Conservation (phyloP, 2,113 vertebrate species). For the Sterrhoptilus dennistouni region DNA sequence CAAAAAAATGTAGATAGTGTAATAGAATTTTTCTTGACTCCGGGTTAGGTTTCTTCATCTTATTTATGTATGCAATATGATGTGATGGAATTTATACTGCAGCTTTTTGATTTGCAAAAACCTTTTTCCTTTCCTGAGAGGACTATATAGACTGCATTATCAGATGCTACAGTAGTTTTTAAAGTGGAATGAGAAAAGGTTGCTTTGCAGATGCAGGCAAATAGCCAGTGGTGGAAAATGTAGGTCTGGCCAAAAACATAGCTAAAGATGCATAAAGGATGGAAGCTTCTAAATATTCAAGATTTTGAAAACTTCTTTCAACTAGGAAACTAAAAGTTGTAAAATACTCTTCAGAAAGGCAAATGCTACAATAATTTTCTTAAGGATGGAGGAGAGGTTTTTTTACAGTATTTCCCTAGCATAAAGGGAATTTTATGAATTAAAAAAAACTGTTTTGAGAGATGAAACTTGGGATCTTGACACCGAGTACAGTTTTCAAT, state of each 20-base stretch:
- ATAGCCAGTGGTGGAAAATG: not conserved
- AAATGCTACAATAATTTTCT: not conserved
- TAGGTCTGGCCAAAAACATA: not conserved
- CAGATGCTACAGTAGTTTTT: not conserved
- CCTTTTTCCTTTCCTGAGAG: not conserved
- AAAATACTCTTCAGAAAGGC: not conserved
- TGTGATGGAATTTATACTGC: not conserved
- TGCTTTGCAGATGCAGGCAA: not conserved
- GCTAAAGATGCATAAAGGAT: not conserved
- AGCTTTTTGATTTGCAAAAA: not conserved
- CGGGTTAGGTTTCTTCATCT: not conserved
- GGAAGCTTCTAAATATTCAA: not conserved
- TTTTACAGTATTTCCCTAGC: not conserved
- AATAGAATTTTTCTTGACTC: not conserved
- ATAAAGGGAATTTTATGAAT: not conserved
- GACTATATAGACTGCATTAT: not conserved
- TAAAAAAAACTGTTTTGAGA: not conserved
- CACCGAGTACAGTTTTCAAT: not conserved
- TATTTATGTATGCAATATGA: not conserved
- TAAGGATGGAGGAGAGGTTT: not conserved
- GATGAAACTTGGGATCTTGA: not conserved
- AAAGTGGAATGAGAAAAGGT: not conserved
- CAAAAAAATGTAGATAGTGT: accelerated
- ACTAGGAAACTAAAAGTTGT: not conserved
- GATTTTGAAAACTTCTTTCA: not conserved